Evolutionary conservation across 2,113 vertebrate genomes (phyloP), one percentile per base, ranked within the genome.

Genomic region (Dendrocopos noguchii): DNA sequence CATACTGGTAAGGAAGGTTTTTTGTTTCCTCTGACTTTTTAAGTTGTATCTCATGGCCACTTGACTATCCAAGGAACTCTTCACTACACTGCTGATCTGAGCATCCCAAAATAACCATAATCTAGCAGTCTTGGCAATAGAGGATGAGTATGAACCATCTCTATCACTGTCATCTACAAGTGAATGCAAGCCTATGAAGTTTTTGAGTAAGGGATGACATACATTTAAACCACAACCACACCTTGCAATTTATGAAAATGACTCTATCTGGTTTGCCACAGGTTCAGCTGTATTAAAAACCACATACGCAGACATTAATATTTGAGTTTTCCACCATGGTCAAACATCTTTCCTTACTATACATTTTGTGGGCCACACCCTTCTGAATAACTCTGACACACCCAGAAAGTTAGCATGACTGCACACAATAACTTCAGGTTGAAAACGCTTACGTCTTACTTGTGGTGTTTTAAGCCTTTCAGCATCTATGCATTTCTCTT

Each of bases 161-260:
- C 80, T 15, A 82, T 15, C 53, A 27, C 33, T 9, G 24, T 21
- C 52, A 66, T 28, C 81, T 85, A 36, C 64, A 66, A 63, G 34
- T 8, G 9, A 86, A 68, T 4, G 4, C 39, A 56, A 91, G 72
- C 53, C 52, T 61, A 83, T 14, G 0, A 0, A 74, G 53, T 68
- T 92, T 79, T 67, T 46, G 29, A 52, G 42, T 10, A 59, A 33
- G 16, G 44, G 33, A 29, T 65, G 33, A 75, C 34, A 16, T 2
- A 79, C 63, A 78, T 31, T 34, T 53, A 91, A 92, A 92, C 81
- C 84, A 90, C 79, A 89, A 53, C 89, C 81, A 91, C 94, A 93
- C 81, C 87, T 88, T 31, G 47, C 56, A 87, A 15, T 74, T 95
- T 75, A 87, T 92, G 72, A 50, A 82, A 33, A 72, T 78, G 57